These are phyloP conservation scores for Neuroterus valhalla DNA, from an alignment of 1,140 invertebrate species.

Conservation along the genomic window DNA sequence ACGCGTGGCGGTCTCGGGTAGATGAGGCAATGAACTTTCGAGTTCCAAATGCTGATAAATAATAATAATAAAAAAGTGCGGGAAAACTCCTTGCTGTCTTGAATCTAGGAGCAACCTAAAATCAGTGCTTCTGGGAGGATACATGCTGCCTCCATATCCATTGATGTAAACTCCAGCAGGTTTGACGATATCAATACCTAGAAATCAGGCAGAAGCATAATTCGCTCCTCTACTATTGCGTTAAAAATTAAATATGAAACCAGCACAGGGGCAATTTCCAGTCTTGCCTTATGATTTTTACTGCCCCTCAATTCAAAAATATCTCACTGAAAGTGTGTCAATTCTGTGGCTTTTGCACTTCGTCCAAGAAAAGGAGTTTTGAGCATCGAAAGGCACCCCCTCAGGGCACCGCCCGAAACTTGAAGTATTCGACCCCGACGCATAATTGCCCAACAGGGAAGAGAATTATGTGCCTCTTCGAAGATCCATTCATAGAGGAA, in stretches of 20 bases:
- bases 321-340: background rate
- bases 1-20: background rate
- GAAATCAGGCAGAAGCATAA: too few species aligned
- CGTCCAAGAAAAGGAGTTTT: background rate
- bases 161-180: background rate
- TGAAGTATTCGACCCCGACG: background rate
- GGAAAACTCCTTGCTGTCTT: background rate
- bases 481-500: background rate
- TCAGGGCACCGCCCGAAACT: background rate
- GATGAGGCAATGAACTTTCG: too few species aligned
- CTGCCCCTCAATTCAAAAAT: background rate
- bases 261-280: too few species aligned
- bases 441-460: background rate
- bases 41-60: too few species aligned
- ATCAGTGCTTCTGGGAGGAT: background rate
- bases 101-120: background rate
- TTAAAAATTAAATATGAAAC: too few species aligned
- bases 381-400: background rate
- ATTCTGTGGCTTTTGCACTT: background rate
- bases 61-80: background rate
- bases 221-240: too few species aligned
- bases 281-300: background rate
- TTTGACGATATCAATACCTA: background rate
- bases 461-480: background rate
- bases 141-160: background rate